A percentile compares a stretch with the other conserved stretches of the same genome.
These are phyloP conservation scores for Plemyria rubiginata DNA, from an alignment of 2,888 invertebrate species.

Conservation along the genomic window DNA sequence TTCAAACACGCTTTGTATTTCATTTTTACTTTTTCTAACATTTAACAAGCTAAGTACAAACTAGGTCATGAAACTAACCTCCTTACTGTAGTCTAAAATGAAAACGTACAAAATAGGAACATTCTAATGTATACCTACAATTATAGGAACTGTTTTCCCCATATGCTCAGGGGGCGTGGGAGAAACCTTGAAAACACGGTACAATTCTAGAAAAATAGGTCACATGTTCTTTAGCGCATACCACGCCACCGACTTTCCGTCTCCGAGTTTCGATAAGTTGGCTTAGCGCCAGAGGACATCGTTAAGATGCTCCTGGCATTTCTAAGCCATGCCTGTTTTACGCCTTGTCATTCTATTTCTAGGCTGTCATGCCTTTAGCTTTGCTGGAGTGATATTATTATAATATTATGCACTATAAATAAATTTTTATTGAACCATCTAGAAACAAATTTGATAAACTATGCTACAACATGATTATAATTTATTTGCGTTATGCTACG, in stretches of 20 bases:
- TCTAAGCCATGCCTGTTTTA: not conserved
- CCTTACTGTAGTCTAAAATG: no score
- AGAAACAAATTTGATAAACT: no score
- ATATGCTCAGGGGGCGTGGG: no score
- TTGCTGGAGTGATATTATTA: no score
- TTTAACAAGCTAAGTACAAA: conserved; percentile 1
- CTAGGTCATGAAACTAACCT: not conserved
- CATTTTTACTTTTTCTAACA: not conserved
- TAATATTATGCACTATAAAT: no score
- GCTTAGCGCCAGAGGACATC: conserved; percentile 12
- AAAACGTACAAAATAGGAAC: no score
- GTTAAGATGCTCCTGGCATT: conserved; percentile 1
- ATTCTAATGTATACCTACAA: no score
- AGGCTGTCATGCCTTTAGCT: not conserved
- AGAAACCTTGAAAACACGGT: conserved; percentile 10
- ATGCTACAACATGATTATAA: no score
- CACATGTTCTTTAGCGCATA: conserved; percentile 1
- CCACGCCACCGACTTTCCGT: not conserved
- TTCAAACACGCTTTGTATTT: conserved; percentile 11
- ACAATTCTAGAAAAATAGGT: conserved; percentile 11
- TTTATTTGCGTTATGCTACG: no score
- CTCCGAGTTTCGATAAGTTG: conserved; percentile 14
- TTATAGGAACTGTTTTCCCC: no score
- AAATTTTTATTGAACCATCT: no score
- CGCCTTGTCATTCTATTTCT: not conserved